Evolutionary conservation across 2,888 invertebrate genomes (phyloP).

Genomic region (Altica lythri): DNA sequence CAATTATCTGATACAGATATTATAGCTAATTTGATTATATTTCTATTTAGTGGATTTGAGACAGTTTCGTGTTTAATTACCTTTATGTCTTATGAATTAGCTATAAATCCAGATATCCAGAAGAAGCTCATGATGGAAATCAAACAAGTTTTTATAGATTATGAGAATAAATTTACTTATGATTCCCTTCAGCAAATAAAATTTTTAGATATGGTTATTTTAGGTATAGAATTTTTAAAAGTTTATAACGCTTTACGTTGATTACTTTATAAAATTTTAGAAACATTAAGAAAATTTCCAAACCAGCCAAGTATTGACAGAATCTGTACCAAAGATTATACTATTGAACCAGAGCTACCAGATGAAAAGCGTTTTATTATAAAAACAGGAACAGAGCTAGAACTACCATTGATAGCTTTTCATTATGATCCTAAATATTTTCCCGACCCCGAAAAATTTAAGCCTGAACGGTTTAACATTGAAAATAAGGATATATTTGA

Average conservation of each 20-base stretch:
- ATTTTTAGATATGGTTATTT: constrained; percentile 67
- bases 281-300: constrained; percentile 60
- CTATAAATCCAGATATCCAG: constrained; percentile 64
- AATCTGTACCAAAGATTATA: constrained; percentile 58
- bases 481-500: constrained; percentile 60
- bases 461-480: constrained; percentile 57
- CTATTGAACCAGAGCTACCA: constrained; percentile 41
- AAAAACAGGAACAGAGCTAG: constrained; percentile 38
- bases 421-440: constrained; percentile 6
- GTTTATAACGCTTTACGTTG: background rate
- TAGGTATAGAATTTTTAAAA: constrained; percentile 52
- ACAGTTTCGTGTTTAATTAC: constrained; percentile 57
- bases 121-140: constrained; percentile 60
- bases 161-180: constrained; percentile 57
- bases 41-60: constrained; percentile 61
- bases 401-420: constrained; percentile 1
- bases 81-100: constrained; percentile 63
- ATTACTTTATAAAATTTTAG: constrained; percentile 44
- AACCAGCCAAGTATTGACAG: constrained; percentile 52
- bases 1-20: too few species aligned
- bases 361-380: constrained; percentile 39
- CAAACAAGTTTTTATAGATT: constrained; percentile 33
- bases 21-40: constrained; percentile 62
- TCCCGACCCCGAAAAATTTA: constrained; percentile 57
- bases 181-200: constrained; percentile 61